Base-by-base conservation (phyloP, 2,888 invertebrate genomes). In the Thumatha senex region DNA sequence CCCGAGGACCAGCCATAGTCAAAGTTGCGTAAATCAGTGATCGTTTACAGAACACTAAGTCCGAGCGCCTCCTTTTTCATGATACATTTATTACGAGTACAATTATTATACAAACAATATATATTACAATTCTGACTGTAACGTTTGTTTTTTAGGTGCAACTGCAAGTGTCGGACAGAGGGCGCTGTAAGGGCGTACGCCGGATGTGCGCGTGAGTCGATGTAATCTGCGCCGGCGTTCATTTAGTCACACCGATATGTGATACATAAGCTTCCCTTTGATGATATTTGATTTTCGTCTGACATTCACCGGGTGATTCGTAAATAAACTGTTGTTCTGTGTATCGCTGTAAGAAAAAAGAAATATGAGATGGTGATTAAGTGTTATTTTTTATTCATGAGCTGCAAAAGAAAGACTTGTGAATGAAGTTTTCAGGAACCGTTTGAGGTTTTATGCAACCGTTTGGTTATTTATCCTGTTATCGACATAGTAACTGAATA, bases 181-280 rank as follows among this genome's bases (percentile, higher is more conserved):
- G 70, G 63, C 67, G 64, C 58, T 51, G 65, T 63, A 67, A 68
- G 72, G 67, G 63, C 68, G 58, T 41, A 15, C 74, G 63, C 76
- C 82, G 83, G 84, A 84, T 79, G 74, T 72, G 67, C 69, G 68
- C 63, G 60, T 67, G 70, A 73, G 64, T 55, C 63, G 76, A 72
- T 73, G 69, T 68, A 72, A 80, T 80, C 77, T 63, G 72, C 70
- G 70, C 65, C 70, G 63, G 67, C 74, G 78, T 78, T 67, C 59
- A 67, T 70, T 69, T 67, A 68, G 69, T 78, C 72, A 77, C 76
- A 76, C 76, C 70, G 77, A 73, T 78, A 80, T 70, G 61, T 63
- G 80, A 80, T 79, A 77, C 73, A 76, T 70, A 78, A 78, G 70
- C 71, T 71, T 67, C 67, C 64, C 82, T 85, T 84, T 85, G 82